Base-by-base conservation (phyloP, 2,113 vertebrate species). In the Gasterosteus nipponicus region DNA sequence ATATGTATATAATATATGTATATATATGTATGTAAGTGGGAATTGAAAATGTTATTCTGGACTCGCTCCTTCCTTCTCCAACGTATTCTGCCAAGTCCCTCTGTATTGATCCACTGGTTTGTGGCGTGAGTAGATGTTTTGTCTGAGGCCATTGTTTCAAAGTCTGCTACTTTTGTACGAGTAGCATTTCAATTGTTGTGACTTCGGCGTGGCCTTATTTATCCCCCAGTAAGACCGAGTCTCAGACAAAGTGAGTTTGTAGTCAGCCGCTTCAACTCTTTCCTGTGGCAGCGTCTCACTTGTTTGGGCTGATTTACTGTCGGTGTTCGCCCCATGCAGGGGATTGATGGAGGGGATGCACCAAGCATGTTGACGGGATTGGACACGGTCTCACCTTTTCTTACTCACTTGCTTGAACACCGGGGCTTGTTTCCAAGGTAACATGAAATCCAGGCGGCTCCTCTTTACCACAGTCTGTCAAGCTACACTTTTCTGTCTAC, bases 391-490 rank as follows among this genome's bases (percentile, higher is more conserved):
- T 81, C 75, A 83, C 83, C 81, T 87, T 77, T 84, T 87, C 69
- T 83, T 70, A 54, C 75, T 75, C 68, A 73, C 60, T 73, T 65
- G 76, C 79, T 81, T 58, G 66, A 84, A 61, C 56, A 71, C 77
- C 62, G 39, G 77, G 0, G 56, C 86, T 83, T 83, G 89, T 92
- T 92, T 89, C 91, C 91, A 88, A 83, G 89, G 91, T 91, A 92
- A 91, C 89, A 62, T 75, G 72, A 76, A 77, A 86, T 84, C 69
- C 73, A 70, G 65, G 41, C 80, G 76, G 77, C 81, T 75, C 47
- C 41, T 77, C 58, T 62, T 51, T 42, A 61, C 62, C 31, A 54
- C 73, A 57, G 69, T 65, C 69, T 84, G 73, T 75, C 69, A 70
- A 54, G 82, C 80, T 54, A 74, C 69, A 64, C 63, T 85, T 82